Base-by-base conservation (phyloP, 2,113 vertebrate genomes). In the Burhinus oedicnemus region DNA sequence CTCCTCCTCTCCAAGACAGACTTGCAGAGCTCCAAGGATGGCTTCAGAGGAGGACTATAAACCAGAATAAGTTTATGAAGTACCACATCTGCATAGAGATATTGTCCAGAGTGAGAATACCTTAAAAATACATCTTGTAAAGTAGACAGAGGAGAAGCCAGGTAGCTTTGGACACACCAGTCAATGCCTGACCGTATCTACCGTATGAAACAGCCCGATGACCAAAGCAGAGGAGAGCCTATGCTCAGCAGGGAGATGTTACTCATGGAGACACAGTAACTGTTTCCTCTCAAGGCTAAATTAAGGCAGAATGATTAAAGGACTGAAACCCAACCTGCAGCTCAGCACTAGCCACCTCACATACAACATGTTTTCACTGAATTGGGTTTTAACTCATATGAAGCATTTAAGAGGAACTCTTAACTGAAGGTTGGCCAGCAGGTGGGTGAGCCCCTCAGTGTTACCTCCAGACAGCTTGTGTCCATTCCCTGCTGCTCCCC, bases 171-270 rank as follows among this genome's bases (percentile, higher is more conserved):
- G 55, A 1, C 54, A 85, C 47, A 34, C 5, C n/a, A 27, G 6
- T 1, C 26, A 2, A 1, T 4, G 52, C 7, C 23, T 74, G 65
- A 34, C 17, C 40, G 11, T 17, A 44, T 4, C 20, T 60, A 32
- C 8, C 12, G 1, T 0, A 11, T 22, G 15, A 13, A 64, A 44
- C 7, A 9, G 25, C 21, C 25, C 40, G 17, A 9, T 11, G 21
- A 40, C 13, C 12, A 30, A 55, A 60, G 17, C 62, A 42, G 47
- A 38, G 44, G 23, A n/a, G 9, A 58, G 23, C 7, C 14, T 4
- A 1, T 27, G 47, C 64, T 68, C 32, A 9, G 45, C 1, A 38
- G 36, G 45, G 36, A 64, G 83, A 11, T 30, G 29, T 8, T 42
- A 4, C 52, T 7, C 20, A 9, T 7, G 6, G 44, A 14, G 14